phyloP scores from a whole-genome alignment of 2,113 vertebrate species.

The Tachysurus vachellii region DNA sequence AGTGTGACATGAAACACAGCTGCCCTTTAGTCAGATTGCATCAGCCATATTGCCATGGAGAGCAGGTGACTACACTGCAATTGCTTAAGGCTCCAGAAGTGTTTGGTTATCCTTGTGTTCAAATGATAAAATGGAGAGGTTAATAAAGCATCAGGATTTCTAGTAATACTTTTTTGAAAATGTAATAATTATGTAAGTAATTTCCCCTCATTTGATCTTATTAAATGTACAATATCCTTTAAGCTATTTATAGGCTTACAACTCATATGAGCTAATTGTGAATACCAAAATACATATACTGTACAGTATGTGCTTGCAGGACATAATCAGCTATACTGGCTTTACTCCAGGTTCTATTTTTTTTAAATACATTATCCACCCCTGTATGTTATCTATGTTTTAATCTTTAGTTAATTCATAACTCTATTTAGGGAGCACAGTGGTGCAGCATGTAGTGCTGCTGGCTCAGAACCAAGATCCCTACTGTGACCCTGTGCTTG shows the following conservation, averaged over 20 bases:
- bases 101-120: background rate
- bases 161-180: background rate
- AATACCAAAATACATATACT: background rate
- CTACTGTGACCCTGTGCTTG: background rate
- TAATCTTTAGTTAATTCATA: background rate
- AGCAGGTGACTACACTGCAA: slow-evolving; percentile 23
- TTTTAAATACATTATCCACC: background rate
- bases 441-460: background rate
- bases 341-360: background rate
- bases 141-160: background rate
- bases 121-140: background rate
- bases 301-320: background rate
- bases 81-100: slow-evolving; percentile 5
- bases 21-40: slow-evolving; percentile 44
- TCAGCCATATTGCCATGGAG: slow-evolving; percentile 41
- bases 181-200: background rate
- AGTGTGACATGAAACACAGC: slow-evolving; percentile 38
- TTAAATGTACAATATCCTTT: background rate
- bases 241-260: slow-evolving; percentile 16
- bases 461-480: background rate
- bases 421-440: background rate
- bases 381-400: background rate
- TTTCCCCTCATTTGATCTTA: background rate
- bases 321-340: background rate
- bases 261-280: background rate